Evolutionary conservation across 1,140 invertebrate species (phyloP).

Genomic region (Ceratina japonica): DNA sequence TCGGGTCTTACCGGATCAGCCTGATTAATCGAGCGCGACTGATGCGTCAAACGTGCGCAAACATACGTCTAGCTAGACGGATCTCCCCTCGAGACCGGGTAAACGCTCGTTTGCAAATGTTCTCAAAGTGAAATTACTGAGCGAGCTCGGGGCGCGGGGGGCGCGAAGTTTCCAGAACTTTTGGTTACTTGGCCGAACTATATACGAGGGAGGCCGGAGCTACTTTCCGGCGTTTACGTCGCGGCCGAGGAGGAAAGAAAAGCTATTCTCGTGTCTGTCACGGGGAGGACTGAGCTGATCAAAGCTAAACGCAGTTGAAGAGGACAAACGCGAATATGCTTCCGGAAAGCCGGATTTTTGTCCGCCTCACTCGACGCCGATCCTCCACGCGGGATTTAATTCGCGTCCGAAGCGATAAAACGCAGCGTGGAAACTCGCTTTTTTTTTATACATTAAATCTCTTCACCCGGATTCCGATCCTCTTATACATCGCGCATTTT

Average conservation of each 20-base stretch:
- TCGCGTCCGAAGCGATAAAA: no score
- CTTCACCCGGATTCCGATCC: no score
- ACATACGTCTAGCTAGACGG: slow-evolving; percentile 2
- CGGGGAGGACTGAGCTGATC: neutral
- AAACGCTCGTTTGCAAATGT: slow-evolving; percentile 55
- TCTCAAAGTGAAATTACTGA: slow-evolving; percentile 48
- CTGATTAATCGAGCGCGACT: slow-evolving; percentile 50
- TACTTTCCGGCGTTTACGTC: slow-evolving; percentile 7
- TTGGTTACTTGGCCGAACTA: neutral
- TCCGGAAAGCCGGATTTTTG: neutral
- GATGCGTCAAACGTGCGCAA: slow-evolving; percentile 41
- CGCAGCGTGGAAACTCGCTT: no score
- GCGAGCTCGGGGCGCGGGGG: neutral
- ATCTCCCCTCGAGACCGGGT: slow-evolving; percentile 28
- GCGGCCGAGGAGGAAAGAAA: neutral
- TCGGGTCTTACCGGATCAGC: neutral
- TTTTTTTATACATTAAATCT: no score
- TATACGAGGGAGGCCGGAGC: neutral
- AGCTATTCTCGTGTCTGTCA: neutral
- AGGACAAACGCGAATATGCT: neutral
- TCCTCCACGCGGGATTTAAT: no score
- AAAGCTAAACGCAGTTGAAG: neutral
- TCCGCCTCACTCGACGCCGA: neutral
- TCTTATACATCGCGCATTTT: no score
- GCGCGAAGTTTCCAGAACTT: neutral